Evolutionary conservation across 2,113 vertebrate genomes (phyloP).

Genomic region (Clarias magur): DNA sequence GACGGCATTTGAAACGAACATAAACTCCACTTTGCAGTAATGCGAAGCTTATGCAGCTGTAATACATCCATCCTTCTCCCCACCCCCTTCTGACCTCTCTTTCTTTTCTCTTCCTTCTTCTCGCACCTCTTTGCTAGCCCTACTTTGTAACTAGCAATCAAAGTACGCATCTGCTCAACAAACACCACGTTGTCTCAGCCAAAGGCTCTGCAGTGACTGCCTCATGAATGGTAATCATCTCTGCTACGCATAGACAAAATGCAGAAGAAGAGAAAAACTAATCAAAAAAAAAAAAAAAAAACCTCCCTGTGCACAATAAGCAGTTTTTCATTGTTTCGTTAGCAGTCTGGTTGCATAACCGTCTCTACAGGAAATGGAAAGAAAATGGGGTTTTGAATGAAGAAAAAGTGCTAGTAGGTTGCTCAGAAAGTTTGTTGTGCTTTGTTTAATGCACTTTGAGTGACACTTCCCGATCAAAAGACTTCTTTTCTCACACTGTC

Average conservation of each 20-base stretch:
- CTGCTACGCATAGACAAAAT: conserved; percentile 25
- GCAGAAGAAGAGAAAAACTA: conserved; percentile 32
- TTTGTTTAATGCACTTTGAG: conserved; percentile 24
- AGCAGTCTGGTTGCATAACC: neutral
- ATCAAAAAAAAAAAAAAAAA: conserved; percentile 17
- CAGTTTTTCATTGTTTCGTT: conserved; percentile 16
- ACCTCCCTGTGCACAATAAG: neutral
- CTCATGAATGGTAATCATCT: conserved; percentile 42
- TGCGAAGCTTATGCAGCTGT: conserved; percentile 2
- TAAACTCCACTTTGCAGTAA: conserved; percentile 1
- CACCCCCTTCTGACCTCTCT: neutral
- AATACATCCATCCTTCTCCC: conserved; percentile 18
- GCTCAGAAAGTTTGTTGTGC: conserved; percentile 1
- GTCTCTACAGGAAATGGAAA: neutral
- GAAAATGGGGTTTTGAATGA: conserved; percentile 6
- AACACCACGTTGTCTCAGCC: conserved; percentile 29
- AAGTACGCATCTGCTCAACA: conserved; percentile 41
- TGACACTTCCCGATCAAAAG: conserved; percentile 49
- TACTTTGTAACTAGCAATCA: conserved; percentile 47
- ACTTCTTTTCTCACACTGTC: conserved; percentile 40
- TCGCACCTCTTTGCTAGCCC: conserved; percentile 1
- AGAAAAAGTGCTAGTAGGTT: neutral
- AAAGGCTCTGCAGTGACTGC: conserved; percentile 32
- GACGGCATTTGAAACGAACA: neutral
- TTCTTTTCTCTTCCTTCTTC: neutral